Conservation (phyloP, 2,113 vertebrate species). For the Archocentrus centrarchus region DNA sequence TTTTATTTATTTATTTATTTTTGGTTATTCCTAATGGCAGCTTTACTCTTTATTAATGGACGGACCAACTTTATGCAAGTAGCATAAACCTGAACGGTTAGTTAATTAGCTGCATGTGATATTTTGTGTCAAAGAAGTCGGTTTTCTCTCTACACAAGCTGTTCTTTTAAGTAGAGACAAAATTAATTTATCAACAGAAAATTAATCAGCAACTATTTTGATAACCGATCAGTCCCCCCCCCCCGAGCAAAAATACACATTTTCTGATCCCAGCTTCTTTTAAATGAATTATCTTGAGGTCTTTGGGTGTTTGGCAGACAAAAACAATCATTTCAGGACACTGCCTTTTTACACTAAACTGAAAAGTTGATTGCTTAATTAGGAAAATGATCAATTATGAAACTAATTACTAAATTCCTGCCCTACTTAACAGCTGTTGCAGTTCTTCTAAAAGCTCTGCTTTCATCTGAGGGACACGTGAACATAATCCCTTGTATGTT, state of each 20-base stretch:
- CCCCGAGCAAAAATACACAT: not conserved
- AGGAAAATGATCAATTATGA: not conserved
- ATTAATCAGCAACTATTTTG: not conserved
- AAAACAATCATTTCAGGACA: constrained; percentile 13
- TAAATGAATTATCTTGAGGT: not conserved
- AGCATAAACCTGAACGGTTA: not conserved
- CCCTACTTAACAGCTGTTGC: not conserved
- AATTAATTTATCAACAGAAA: not conserved
- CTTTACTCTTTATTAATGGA: not conserved
- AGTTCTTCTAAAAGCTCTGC: constrained; percentile 15
- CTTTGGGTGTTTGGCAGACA: not conserved
- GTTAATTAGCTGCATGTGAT: not conserved
- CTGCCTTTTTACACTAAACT: not conserved
- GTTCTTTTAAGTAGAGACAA: not conserved
- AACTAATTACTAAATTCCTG: constrained; percentile 12
- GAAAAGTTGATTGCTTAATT: not conserved
- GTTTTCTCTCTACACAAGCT: not conserved
- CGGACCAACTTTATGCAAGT: not conserved
- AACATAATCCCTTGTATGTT: constrained; percentile 37
- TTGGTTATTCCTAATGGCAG: not conserved
- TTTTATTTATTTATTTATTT: not conserved
- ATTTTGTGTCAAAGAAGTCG: not conserved
- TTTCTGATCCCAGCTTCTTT: not conserved
- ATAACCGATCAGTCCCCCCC: not conserved
- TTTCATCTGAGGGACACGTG: not conserved